Conservation (phyloP, 2,888 invertebrate species). For the Odontocerum albicorne region DNA sequence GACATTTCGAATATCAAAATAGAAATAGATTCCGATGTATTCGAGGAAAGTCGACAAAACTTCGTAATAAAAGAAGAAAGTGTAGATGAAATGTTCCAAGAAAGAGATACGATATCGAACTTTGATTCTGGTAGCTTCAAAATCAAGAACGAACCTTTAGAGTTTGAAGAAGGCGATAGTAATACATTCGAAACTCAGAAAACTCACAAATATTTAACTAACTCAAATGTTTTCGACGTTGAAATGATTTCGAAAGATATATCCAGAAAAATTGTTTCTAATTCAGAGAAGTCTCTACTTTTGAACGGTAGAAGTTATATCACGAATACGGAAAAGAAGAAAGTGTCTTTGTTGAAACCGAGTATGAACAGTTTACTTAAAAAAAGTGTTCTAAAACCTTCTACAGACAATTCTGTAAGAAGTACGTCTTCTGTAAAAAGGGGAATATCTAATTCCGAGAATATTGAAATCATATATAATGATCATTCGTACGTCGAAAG, state of each 20-base stretch:
- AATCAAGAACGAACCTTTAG: constrained; percentile 7
- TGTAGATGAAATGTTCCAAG: background rate
- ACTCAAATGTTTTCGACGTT: background rate
- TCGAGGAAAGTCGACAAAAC: constrained; percentile 41
- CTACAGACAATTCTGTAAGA: background rate
- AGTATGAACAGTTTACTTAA: constrained; percentile 46
- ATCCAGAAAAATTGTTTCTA: background rate
- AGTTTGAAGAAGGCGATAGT: background rate
- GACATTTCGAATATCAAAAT: constrained; percentile 12
- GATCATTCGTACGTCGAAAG: background rate
- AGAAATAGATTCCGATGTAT: background rate
- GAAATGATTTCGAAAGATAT: background rate
- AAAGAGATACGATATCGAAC: background rate
- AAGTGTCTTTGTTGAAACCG: constrained; percentile 46
- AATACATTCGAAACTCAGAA: no score
- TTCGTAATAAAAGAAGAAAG: background rate
- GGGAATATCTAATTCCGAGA: background rate
- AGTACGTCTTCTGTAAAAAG: background rate
- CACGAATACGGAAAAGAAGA: constrained; percentile 42
- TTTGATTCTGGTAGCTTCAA: background rate
- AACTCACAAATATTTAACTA: no score
- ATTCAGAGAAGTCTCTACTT: background rate
- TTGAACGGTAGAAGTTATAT: no score
- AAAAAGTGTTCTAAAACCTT: background rate
- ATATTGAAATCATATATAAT: background rate